Conservation (phyloP, 2,113 vertebrate species). For the Sinocyclocheilus rhinocerous region DNA sequence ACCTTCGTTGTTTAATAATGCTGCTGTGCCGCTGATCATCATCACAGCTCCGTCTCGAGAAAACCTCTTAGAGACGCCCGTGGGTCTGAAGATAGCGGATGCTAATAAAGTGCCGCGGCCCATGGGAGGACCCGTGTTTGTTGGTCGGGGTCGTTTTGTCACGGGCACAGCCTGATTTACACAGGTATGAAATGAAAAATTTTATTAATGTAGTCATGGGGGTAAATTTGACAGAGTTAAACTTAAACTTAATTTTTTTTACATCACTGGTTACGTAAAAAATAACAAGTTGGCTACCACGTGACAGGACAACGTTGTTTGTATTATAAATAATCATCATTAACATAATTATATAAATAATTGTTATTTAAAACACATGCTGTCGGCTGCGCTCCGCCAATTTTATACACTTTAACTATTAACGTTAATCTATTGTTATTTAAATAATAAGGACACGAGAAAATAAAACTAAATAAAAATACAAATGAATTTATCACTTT, state of each 20-base stretch:
- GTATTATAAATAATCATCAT: too few species aligned
- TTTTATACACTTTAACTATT: not conserved
- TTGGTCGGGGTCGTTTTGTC: slow-evolving; percentile 61
- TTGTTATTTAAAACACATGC: too few species aligned
- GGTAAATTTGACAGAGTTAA: not conserved
- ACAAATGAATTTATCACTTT: not conserved
- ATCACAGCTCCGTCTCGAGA: slow-evolving; percentile 77
- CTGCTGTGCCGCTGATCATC: slow-evolving; percentile 67
- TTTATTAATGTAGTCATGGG: not conserved
- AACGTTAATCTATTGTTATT: not conserved
- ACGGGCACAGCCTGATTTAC: not conserved
- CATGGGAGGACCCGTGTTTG: slow-evolving; percentile 51
- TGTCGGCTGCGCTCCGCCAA: not conserved
- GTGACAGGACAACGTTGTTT: too few species aligned
- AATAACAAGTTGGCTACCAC: too few species aligned
- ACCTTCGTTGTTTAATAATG: not conserved
- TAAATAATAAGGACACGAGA: not conserved
- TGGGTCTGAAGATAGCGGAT: slow-evolving; percentile 68
- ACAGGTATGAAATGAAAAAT: slow-evolving; percentile 35
- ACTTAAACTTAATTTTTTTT: not conserved
- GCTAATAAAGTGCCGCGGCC: slow-evolving; percentile 58
- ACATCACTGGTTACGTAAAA: too few species aligned
- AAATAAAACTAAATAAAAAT: not conserved
- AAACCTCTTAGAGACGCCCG: slow-evolving; percentile 48
- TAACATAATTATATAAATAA: too few species aligned